A percentile compares a stretch with the other conserved stretches of the same genome.
Evolutionary conservation across 2,113 vertebrate genomes (phyloP).

Genomic region (Sinosuthora webbiana): DNA sequence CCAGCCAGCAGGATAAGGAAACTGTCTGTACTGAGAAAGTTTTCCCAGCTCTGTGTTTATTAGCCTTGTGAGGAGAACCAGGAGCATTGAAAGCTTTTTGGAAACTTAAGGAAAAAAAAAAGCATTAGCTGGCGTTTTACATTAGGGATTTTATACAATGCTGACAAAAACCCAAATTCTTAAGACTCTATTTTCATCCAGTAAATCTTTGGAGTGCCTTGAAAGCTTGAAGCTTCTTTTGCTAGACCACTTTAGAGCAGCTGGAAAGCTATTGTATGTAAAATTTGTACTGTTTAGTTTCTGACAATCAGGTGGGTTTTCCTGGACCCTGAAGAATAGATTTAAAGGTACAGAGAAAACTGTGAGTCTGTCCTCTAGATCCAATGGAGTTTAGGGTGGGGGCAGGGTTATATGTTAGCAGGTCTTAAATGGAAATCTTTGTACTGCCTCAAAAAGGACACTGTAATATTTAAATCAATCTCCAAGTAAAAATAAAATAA

Average conservation of each 20-base stretch:
- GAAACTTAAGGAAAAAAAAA: not conserved
- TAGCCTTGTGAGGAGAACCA: conserved; percentile 6
- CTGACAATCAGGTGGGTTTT: not conserved
- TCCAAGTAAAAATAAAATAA: conserved; percentile 61
- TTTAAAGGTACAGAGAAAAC: not conserved
- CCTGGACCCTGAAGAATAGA: not conserved
- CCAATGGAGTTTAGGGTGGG: not conserved
- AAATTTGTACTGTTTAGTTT: not conserved
- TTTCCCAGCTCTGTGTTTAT: not conserved
- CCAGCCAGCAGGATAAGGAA: conserved; percentile 5
- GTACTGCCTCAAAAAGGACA: conserved; percentile 7
- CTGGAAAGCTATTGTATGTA: not conserved
- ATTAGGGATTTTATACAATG: not conserved
- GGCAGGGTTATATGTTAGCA: not conserved
- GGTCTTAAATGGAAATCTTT: conserved; percentile 24
- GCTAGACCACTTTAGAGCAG: not conserved
- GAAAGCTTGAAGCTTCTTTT: not conserved
- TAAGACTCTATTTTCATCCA: not conserved
- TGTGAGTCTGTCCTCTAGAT: not conserved
- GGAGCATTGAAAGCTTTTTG: not conserved
- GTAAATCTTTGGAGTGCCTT: not conserved
- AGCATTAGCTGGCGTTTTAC: not conserved
- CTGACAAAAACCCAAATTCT: not conserved
- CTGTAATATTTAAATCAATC: conserved; percentile 52
- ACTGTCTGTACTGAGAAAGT: not conserved